Conservation (phyloP, 2,888 invertebrate genomes). For the Trissoscelio sp. region DNA sequence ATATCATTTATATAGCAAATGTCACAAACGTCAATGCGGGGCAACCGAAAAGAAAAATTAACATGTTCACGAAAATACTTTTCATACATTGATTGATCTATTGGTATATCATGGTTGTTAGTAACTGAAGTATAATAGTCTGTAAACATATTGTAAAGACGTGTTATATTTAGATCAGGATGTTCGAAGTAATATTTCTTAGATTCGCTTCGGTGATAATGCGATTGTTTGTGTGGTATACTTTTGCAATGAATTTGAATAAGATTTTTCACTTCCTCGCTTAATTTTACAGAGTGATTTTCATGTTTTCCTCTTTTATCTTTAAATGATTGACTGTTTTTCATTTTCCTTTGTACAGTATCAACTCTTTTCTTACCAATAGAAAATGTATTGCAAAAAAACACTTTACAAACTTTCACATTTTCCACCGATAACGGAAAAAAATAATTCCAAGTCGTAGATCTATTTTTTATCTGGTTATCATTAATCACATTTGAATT, state of each 20-base stretch:
- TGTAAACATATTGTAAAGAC: neutral
- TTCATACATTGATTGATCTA: constrained; percentile 34
- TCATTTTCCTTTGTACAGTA: constrained; percentile 20
- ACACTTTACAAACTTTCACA: constrained; percentile 23
- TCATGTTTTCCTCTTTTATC: constrained; percentile 39
- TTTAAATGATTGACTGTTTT: no score
- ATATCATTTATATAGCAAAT: neutral
- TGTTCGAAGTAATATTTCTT: constrained; percentile 48
- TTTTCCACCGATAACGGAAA: constrained; percentile 9
- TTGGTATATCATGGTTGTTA: neutral
- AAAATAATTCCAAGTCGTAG: constrained; percentile 13
- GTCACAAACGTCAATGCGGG: constrained; percentile 39
- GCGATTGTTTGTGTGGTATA: constrained; percentile 44
- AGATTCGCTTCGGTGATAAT: constrained; percentile 20
- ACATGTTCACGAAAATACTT: constrained; percentile 53
- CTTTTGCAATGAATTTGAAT: constrained; percentile 40
- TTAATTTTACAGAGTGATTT: constrained; percentile 49
- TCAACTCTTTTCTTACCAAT: constrained; percentile 4
- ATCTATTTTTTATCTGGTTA: constrained; percentile 10
- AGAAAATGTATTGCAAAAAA: constrained; percentile 26
- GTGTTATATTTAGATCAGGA: neutral
- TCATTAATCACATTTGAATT: constrained; percentile 1
- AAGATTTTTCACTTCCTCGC: constrained; percentile 29
- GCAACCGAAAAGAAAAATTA: constrained; percentile 30
- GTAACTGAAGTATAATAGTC: constrained; percentile 9